Evolutionary conservation across 2,113 vertebrate genomes (phyloP).

Genomic region (Megaceryle torquata): DNA sequence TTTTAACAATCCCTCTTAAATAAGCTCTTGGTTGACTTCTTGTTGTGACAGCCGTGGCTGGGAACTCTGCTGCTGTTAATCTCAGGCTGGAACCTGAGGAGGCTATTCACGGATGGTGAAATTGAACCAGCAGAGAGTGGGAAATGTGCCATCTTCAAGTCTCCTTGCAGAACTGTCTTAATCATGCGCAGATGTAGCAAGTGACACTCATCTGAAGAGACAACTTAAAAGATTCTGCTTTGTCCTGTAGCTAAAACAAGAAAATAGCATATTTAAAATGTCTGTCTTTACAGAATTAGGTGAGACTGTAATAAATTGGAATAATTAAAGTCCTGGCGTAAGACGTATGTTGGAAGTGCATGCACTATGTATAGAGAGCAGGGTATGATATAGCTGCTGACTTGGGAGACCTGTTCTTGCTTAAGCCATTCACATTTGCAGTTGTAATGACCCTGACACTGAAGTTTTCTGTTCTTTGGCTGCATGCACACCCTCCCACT

Average conservation of each 20-base stretch:
- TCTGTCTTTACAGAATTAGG: background rate
- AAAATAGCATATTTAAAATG: background rate
- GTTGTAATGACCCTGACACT: background rate
- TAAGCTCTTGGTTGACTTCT: background rate
- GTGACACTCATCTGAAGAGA: background rate
- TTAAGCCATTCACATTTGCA: background rate
- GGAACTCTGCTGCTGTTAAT: background rate
- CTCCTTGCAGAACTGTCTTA: background rate
- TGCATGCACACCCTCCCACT: background rate
- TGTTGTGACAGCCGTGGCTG: background rate
- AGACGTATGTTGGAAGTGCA: background rate
- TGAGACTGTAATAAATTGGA: background rate
- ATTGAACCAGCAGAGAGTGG: background rate
- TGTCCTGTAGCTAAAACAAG: background rate
- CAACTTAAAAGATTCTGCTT: background rate
- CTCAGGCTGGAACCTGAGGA: background rate
- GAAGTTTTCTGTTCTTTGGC: background rate
- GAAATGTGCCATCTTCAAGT: background rate
- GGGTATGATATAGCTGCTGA: background rate
- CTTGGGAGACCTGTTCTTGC: background rate
- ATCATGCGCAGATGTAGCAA: background rate
- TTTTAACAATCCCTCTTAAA: background rate
- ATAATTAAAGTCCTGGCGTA: background rate
- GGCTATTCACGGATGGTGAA: background rate
- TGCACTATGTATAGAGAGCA: background rate